Evolutionary conservation across 1,140 invertebrate species (phyloP), one percentile per base, ranked within the genome.

Genomic region (Cheumatopsyche charites): DNA sequence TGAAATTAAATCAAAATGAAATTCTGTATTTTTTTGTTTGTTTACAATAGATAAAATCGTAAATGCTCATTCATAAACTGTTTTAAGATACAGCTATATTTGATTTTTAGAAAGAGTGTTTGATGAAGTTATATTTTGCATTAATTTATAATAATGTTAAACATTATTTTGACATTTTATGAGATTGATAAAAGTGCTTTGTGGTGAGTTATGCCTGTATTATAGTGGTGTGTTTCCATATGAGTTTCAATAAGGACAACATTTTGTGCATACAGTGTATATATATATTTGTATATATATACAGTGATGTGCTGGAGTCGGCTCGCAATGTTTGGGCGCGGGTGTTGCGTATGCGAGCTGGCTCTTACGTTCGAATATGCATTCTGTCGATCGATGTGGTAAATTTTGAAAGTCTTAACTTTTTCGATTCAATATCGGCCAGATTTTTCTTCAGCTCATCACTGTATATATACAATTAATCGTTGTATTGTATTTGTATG

Each of bases 401-500:
- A 7, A 25, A 7, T 13, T 58, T 9, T 58, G 3, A 36, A 36
- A 36, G 9, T 36, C 9, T 36, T 9, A 36, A 13, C 43, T 47
- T 47, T 47, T 47, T 47, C 25, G 7, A 21, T 58, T 58, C 55
- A n/a, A 23, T 12, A 25, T 21, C 12, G 55, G 23, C 11, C 13
- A 45, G 26, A n/a, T 43, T 45, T 23, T 15, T 42, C 36, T 65
- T 65, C 36, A 43, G 62, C 43, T 65, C 62, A 42, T 43, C 62
- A 65, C 36, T 65, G 43, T 45, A 65, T 65, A 65, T 65, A 65
- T 65, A 72, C 15, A 61, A 68, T 42, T 69, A 21, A 36, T 55
- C 45, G 23, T 72, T n/a, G 58, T 12, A 63, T 47, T 49, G 29
- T 36, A 36, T 36, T 36, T 36, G 29, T 36, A 36, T 72, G 68